Evolutionary conservation across 2,113 vertebrate genomes (phyloP).

Genomic region (Oncorhynchus clarkii): DNA sequence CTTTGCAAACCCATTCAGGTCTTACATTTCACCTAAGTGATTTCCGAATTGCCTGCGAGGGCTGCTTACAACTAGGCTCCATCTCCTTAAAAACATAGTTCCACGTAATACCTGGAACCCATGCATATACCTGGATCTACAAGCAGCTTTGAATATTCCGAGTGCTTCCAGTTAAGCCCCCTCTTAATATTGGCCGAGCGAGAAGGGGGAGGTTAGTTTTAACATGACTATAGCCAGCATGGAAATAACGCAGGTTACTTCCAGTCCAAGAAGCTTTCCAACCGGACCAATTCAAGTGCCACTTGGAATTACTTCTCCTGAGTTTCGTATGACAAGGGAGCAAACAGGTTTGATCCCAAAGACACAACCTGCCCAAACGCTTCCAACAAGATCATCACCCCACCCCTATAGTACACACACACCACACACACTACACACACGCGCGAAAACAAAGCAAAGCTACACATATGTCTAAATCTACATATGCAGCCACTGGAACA

Average conservation of each 20-base stretch:
- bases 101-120: conserved; percentile 63
- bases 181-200: conserved; percentile 33
- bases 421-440: neutral
- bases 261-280: conserved; percentile 85
- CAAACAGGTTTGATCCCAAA: conserved; percentile 78
- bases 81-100: conserved; percentile 49
- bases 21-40: conserved; percentile 72
- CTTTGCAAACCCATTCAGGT: conserved; percentile 69
- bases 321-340: conserved; percentile 76
- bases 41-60: conserved; percentile 70
- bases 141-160: conserved; percentile 56
- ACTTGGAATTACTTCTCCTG: conserved; percentile 83
- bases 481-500: neutral
- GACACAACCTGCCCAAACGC: conserved; percentile 41
- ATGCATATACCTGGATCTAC: conserved; percentile 35
- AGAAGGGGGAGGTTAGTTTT: conserved; percentile 71
- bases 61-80: conserved; percentile 53
- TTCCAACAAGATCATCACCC: conserved; percentile 44
- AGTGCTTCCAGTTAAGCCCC: conserved; percentile 52
- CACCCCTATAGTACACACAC: conserved; percentile 30
- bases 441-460: neutral
- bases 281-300: conserved; percentile 84
- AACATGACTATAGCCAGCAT: conserved; percentile 76
- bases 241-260: conserved; percentile 84
- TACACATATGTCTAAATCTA: neutral